phyloP scores from a whole-genome alignment of 2,797 vertebrate species.

The Psittacula derbiana region DNA sequence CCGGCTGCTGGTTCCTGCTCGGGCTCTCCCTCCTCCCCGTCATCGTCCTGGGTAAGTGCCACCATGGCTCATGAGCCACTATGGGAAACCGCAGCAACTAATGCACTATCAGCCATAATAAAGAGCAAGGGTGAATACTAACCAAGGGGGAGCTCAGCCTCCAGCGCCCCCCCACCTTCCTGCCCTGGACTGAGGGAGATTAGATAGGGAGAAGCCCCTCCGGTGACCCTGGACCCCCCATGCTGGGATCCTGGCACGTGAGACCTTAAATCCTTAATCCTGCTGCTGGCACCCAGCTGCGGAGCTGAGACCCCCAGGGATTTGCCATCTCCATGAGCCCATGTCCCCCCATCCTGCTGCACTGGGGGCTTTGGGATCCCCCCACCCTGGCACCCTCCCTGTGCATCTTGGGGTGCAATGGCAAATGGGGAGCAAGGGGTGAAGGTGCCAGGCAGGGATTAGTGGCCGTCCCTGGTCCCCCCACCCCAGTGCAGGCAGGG shows the following conservation, averaged over 20 bases:
- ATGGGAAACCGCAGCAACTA: fast-evolving
- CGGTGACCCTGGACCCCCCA: fast-evolving
- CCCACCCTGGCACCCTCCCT: fast-evolving
- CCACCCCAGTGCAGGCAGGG: not conserved
- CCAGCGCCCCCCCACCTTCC: not conserved
- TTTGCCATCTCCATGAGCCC: not conserved
- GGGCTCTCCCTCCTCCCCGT: slow-evolving; percentile 55
- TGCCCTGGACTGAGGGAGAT: not conserved
- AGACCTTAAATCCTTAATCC: slow-evolving; percentile 23
- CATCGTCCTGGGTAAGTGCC: slow-evolving; percentile 65
- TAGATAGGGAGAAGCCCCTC: not conserved
- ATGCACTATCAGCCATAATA: fast-evolving
- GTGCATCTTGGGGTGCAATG: fast-evolving
- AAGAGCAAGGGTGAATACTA: not conserved
- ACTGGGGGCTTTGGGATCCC: not conserved
- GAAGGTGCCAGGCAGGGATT: not conserved
- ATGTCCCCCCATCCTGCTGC: not conserved
- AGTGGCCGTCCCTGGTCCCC: not conserved
- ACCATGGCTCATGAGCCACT: fast-evolving
- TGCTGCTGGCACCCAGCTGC: fast-evolving
- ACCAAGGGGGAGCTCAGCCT: not conserved
- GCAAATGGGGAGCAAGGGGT: not conserved
- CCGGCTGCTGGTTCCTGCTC: slow-evolving; percentile 55
- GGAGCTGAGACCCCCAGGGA: not conserved
- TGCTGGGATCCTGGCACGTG: not conserved